A percentile compares a stretch with the other conserved stretches of the same genome.
These are phyloP conservation scores for Enteromius paludinosus DNA, from an alignment of 2,797 vertebrate genomes.

Conservation along the genomic window DNA sequence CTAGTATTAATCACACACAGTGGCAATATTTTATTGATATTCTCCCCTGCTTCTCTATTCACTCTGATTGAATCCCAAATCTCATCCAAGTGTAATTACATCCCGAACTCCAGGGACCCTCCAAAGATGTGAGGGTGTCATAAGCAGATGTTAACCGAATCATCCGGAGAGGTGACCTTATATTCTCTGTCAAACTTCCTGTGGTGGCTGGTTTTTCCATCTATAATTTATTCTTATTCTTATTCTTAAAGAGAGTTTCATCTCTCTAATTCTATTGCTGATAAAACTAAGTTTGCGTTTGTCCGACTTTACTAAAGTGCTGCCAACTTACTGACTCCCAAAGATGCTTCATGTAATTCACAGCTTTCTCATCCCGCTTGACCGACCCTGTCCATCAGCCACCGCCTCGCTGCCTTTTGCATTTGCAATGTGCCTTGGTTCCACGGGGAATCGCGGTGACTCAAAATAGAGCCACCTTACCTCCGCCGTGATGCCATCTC, in stretches of 20 bases:
- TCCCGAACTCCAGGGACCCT: conserved; percentile 25
- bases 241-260: neutral
- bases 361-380: conserved; percentile 14
- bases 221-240: conserved; percentile 19
- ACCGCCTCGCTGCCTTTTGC: conserved; percentile 33
- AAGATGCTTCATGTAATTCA: conserved; percentile 17
- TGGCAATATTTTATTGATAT: conserved; percentile 46
- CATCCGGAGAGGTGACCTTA: conserved; percentile 48
- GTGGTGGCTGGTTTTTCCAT: conserved; percentile 8
- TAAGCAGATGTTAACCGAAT: conserved; percentile 43
- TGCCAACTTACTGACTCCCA: conserved; percentile 1
- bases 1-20: conserved; percentile 5
- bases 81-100: conserved; percentile 24
- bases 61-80: conserved; percentile 41
- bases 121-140: conserved; percentile 41
- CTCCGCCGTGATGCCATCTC: conserved; percentile 19
- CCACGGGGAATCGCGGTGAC: neutral
- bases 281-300: conserved; percentile 17
- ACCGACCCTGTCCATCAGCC: conserved; percentile 34
- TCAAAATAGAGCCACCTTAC: conserved; percentile 45
- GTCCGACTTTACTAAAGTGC: conserved; percentile 14
- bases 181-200: conserved; percentile 38
- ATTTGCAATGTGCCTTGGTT: conserved; percentile 12
- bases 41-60: conserved; percentile 29
- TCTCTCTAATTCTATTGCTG: neutral